Conservation (phyloP, 2,113 vertebrate genomes). For the Candoia aspera region DNA sequence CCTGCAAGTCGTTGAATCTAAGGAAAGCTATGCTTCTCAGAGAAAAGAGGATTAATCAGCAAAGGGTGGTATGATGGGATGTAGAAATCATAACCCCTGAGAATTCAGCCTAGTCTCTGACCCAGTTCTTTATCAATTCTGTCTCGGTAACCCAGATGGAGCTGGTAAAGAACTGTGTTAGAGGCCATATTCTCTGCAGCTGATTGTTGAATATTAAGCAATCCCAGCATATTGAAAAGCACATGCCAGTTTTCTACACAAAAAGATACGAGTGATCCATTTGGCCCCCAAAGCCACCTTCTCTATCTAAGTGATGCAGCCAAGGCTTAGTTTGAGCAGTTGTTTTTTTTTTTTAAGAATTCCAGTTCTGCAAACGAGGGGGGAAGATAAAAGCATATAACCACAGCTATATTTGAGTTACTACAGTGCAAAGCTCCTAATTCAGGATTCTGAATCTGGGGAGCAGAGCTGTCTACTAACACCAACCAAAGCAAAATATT, state of each 20-base stretch:
- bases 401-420: background rate
- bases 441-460: background rate
- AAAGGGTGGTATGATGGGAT: background rate
- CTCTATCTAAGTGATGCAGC: background rate
- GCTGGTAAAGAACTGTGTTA: background rate
- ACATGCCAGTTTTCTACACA: background rate
- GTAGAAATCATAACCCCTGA: background rate
- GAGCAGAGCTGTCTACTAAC: background rate
- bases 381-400: background rate
- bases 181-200: accelerated
- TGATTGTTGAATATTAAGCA: background rate
- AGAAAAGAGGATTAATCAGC: background rate
- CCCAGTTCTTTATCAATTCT: background rate
- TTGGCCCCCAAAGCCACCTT: background rate
- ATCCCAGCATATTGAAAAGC: background rate
- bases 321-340: background rate
- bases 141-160: background rate
- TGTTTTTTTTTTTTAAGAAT: background rate
- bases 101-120: background rate
- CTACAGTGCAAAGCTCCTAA: background rate
- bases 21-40: background rate
- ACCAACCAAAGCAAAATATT: background rate
- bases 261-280: too few relatives aligned
- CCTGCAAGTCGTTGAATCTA: background rate
- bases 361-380: background rate